Evolutionary conservation across 1,140 invertebrate genomes (phyloP), one percentile per base, ranked within the genome.

Genomic region (Mamestra configurata): DNA sequence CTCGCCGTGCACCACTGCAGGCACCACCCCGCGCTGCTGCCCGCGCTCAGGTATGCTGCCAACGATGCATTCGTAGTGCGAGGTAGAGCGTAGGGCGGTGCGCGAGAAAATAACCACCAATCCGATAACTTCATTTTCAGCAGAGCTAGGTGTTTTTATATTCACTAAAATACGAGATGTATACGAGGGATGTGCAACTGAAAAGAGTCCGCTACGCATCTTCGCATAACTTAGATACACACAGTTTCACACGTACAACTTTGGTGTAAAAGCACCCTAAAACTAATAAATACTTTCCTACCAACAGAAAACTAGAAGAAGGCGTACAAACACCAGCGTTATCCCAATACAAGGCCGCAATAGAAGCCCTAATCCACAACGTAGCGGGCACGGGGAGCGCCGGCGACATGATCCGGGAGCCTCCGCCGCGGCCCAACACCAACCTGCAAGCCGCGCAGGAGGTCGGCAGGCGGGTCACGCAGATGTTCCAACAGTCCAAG

Each of bases 401-500:
- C 18, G 73, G 79, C 13, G 73, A 79, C 4, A 53, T 79, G 20
- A 22, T 61, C 0, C 76, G 85, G 0, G 85, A 77, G 10, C 84
- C 84, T 0, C 82, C 85, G 3, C 88, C 84, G 5, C 59, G 82
- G 0, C 81, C 85, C 4, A 77, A 87, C 5, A 72, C 88, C 46
- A 92, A 93, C 79, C 82, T 95, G 6, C 87, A 92, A 8, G 87
- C 90, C 0, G 94, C 91, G 5, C 92, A 93, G 7, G 93, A 95
- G 55, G 94, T 95, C 0, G 93, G 93, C 13, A 80, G 95, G 3
- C 77, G 95, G 1, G 91, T 95, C 53, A 92, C 95, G 6, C 93
- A 94, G 57, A 95, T 95, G 76, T 95, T 95, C 86, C 94, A 95
- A 24, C 90, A 94, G 6, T 94, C 93, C 10, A 95, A 95, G 66